Base-by-base conservation (phyloP, 2,888 invertebrate species). In the Creontiades dilutus region DNA sequence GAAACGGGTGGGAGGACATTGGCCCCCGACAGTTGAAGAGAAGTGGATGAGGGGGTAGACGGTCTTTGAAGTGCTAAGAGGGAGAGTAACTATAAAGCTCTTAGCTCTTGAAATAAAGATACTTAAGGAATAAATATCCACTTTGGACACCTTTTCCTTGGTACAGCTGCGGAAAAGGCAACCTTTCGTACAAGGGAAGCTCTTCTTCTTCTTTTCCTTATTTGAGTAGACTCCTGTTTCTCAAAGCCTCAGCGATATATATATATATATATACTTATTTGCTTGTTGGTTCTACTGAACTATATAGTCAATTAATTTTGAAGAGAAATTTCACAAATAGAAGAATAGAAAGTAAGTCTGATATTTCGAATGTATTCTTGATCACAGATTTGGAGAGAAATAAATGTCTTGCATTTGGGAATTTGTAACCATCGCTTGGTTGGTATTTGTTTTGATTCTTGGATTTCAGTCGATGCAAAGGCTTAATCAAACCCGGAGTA, bases 71-170 rank as follows among this genome's bases (percentile, higher is more conserved):
- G 57, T 57, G 57, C n/a, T n/a, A n/a, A 28, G n/a, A 16, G 81
- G 81, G 7, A 47, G 47, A 81, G 19, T 28, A 81, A 48, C 81
- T 81, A 28, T 46, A 81, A 81, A 81, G 81, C 81, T 81, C 47
- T 48, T 16, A 48, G 81, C 81, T 81, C 46, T 23, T 81, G 81
- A 81, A 81, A 81, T 81, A 81, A 81, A 81, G 81, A 47, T 81
- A 46, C 81, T 47, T 48, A 46, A 14, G n/a, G 81, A 81, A 81
- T 81, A 81, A 81, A 81, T 81, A 81, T 46, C 81, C 47, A 14
- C 81, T 46, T 23, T 46, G 46, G 81, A 46, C 81, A 46, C 46
- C 37, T 81, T 81, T 81, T 47, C 47, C 14, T 28, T 28, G 37
- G 46, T 37, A 81, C 47, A n/a, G 57, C 57, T n/a, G n/a, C 16